phyloP scores from a whole-genome alignment of 2,113 vertebrate genomes.

The Aldabrachelys gigantea region DNA sequence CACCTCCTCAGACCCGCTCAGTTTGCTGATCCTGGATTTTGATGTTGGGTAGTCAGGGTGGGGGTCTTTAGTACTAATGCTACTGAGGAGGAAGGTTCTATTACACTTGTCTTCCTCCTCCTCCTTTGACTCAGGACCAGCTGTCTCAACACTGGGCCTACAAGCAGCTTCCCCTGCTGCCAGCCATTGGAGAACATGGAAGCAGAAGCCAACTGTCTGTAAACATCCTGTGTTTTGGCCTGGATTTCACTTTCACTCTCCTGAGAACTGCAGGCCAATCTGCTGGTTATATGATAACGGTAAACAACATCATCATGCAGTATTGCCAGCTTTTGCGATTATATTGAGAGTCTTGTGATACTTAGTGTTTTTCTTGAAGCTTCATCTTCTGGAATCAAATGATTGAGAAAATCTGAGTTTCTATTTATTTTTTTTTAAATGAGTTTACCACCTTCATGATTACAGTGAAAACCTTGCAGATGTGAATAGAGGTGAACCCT shows the following conservation, averaged over 20 bases:
- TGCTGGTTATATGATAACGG: not conserved
- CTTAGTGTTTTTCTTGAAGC: not conserved
- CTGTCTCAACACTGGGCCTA: not conserved
- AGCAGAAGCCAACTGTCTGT: not conserved
- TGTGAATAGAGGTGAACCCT: not conserved
- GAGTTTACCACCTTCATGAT: not conserved
- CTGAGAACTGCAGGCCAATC: not conserved
- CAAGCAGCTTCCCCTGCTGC: not conserved
- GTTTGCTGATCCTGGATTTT: not conserved
- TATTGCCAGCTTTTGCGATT: not conserved
- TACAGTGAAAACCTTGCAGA: not conserved
- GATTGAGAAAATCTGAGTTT: not conserved
- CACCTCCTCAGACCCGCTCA: not conserved
- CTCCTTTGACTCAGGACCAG: not conserved
- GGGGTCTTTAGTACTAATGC: not conserved
- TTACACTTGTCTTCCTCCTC: not conserved
- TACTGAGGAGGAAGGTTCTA: not conserved
- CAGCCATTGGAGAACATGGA: not conserved
- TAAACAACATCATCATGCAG: not conserved
- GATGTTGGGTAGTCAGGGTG: not conserved
- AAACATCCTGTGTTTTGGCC: not conserved
- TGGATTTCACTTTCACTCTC: not conserved
- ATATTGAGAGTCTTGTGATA: not conserved
- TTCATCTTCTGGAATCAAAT: not conserved
- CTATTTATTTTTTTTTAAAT: not conserved